Evolutionary conservation across 92 coral and sea anemone species (phyloP), one percentile per base, ranked within the genome.

Genomic region (Epizoanthus illoricatus): DNA sequence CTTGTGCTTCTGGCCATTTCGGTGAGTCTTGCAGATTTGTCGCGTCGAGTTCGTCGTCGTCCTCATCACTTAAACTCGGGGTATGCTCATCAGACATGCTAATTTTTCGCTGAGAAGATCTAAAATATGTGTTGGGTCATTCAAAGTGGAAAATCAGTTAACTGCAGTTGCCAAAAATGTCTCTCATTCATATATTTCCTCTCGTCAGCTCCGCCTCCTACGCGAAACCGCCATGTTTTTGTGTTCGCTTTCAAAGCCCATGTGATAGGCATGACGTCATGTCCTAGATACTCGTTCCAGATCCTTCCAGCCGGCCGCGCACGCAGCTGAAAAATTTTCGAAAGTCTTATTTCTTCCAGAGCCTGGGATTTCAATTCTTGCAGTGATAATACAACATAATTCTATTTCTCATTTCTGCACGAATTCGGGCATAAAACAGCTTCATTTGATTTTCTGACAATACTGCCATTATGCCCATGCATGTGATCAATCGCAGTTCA

Each of bases 61-160:
- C 99, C 61, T 97, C 99, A 75, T 93, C 98, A 85, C 94, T 93
- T 49, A 93, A 76, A 84, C 98, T 93, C 16, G 94, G 98, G 63
- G 98, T 93, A 73, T 97, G 99, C 39, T 92, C 98, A 65, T 89
- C 99, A 78, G 99, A 97, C 99, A 97, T 97, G 88, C 91, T 87
- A 89, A 89, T 69, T 87, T 85, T 85, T 88, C 91, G 54, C 63
- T 74, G 12, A 57, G 56, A 79, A 70, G 71, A 89, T 84, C 81
- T 91, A 82, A 85, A 63, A 43, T 36, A 41, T 70, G 82, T 4
- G 42, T 61, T 61, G 47, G 45, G 59, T 18, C 65, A 45, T 63
- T 63, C 10, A 78, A 63, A 63, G 64, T 21, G 71, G 71, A 19
- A 78, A 78, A 62, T 28, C 5, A 78, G 47, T 71, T 78, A 10